These are phyloP conservation scores for Drosophila nannoptera DNA, from an alignment of 1,140 invertebrate species.

Conservation along the genomic window DNA sequence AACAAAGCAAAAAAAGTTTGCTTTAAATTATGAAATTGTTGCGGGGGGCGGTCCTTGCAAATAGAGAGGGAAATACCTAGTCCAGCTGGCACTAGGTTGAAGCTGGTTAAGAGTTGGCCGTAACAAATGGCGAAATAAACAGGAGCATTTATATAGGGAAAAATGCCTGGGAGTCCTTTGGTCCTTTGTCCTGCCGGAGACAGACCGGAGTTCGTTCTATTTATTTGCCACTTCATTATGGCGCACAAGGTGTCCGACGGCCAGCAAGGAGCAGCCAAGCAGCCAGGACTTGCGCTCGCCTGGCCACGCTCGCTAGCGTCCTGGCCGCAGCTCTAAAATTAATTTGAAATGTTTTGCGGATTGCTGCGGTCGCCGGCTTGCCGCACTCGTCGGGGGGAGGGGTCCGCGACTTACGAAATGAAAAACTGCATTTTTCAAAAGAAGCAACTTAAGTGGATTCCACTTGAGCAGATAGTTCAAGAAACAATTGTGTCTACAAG, in stretches of 20 bases:
- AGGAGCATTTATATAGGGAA: constrained; percentile 58
- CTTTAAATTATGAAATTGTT: background rate
- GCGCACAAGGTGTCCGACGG: constrained; percentile 39
- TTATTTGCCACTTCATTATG: constrained; percentile 75
- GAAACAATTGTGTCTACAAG: background rate
- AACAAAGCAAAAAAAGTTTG: background rate
- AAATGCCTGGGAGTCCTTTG: constrained; percentile 25
- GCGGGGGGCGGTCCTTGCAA: background rate
- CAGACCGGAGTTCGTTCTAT: constrained; percentile 50
- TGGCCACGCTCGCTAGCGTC: constrained; percentile 16
- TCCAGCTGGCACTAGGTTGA: constrained; percentile 2
- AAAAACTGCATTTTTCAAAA: constrained; percentile 36
- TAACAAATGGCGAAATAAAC: constrained; percentile 60
- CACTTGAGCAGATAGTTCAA: constrained; percentile 19
- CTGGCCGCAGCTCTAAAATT: constrained; percentile 64
- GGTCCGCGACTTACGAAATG: constrained; percentile 10
- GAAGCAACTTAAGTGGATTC: constrained; percentile 49
- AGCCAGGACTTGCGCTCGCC: constrained; percentile 30
- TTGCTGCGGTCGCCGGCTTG: constrained; percentile 2
- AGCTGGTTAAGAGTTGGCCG: constrained; percentile 19
- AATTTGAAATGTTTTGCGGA: constrained; percentile 66
- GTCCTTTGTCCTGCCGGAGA: constrained; percentile 31
- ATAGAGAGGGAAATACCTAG: background rate
- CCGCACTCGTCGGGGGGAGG: too few relatives aligned
- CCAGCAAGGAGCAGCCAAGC: constrained; percentile 15